Percentiles rank a stretch among this genome's conserved stretches.
Conservation (phyloP, 2,797 vertebrate genomes). For the Fringilla coelebs region DNA sequence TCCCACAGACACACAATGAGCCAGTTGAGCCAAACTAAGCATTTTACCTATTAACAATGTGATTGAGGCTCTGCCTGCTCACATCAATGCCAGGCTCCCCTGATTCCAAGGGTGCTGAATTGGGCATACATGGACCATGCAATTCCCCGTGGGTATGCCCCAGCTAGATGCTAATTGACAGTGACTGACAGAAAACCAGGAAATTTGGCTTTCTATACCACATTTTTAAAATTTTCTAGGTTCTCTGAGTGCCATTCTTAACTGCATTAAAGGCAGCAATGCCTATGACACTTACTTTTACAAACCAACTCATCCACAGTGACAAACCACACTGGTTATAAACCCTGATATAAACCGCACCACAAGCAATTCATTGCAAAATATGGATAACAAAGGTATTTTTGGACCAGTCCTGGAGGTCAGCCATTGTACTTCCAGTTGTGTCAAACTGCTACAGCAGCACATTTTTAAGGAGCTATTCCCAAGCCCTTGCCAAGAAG, state of each 20-base stretch:
- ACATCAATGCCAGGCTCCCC: neutral
- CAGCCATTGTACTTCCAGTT: neutral
- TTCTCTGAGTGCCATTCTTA: neutral
- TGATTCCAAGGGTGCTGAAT: neutral
- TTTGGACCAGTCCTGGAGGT: neutral
- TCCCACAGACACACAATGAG: neutral
- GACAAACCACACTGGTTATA: neutral
- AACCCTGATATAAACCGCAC: neutral
- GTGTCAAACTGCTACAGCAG: neutral
- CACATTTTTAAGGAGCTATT: constrained; percentile 9
- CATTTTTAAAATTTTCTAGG: neutral
- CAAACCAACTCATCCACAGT: accelerated
- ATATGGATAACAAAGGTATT: neutral
- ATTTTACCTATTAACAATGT: neutral
- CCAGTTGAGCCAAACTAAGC: neutral
- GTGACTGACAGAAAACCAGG: neutral
- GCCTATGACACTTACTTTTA: neutral
- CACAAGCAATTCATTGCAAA: neutral
- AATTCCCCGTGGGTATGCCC: neutral
- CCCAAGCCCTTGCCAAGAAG: neutral
- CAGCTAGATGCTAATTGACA: neutral
- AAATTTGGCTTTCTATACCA: neutral
- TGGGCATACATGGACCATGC: accelerated
- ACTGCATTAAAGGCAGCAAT: neutral
- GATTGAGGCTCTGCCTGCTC: neutral